Evolutionary conservation across 2,888 invertebrate genomes (phyloP).

Genomic region (Caprella mutica): DNA sequence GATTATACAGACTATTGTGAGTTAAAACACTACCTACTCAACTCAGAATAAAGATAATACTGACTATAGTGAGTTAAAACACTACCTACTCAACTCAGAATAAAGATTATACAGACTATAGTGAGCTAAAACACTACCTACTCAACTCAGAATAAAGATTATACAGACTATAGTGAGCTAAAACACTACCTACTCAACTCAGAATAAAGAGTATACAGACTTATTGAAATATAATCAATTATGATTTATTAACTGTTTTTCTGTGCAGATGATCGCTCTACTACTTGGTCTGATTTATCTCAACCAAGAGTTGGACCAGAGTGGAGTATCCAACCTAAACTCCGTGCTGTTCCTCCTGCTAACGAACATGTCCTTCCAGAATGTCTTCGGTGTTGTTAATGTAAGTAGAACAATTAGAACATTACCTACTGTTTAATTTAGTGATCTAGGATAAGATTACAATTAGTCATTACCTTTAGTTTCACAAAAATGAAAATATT

Average conservation of each 20-base stretch:
- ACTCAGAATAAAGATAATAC: no score
- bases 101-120: constrained; percentile 20
- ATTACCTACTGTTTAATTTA: no score
- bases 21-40: neutral
- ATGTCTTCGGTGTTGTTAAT: constrained; percentile 85
- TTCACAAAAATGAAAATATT: no score
- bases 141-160: no score
- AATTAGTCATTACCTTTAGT: no score
- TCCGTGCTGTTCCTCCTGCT: constrained; percentile 81
- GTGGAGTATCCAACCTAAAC: constrained; percentile 87
- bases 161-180: no score
- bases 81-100: constrained; percentile 20
- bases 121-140: constrained; percentile 9
- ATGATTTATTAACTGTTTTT: no score
- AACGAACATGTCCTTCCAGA: constrained; percentile 86
- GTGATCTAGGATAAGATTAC: no score
- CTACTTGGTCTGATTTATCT: constrained; percentile 78
- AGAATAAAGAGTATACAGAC: constrained; percentile 19
- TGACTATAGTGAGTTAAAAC: no score
- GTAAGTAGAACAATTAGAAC: constrained; percentile 50
- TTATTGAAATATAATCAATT: no score
- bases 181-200: constrained; percentile 24
- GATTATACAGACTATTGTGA: constrained; percentile 23
- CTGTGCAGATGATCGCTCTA: constrained; percentile 74
- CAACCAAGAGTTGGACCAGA: constrained; percentile 62